Base-by-base conservation (phyloP, 2,113 vertebrate species). In the Oreochromis niloticus region DNA sequence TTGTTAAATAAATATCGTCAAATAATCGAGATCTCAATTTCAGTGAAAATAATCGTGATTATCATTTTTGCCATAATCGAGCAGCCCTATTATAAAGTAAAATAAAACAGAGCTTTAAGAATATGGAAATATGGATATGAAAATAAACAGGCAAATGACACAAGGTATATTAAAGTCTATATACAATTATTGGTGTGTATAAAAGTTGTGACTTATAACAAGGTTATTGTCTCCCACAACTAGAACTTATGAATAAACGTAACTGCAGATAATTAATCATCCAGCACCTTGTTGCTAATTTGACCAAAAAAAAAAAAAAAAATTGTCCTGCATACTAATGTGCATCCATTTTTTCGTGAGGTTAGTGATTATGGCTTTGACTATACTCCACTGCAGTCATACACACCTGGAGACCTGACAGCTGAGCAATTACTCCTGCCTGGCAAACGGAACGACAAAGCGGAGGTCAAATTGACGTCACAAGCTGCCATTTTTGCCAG, bases 271-370 rank as follows among this genome's bases (percentile, higher is more conserved):
- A 0, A 9, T 71, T 71, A 43, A 71, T 71, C 66, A 43, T 24
- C 39, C 66, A 71, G n/a, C 39, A 2, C 22, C 39, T 46, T 71
- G 39, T 43, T 71, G 36, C 13, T 43, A 71, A 71, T 27, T 46
- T 46, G n/a, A 43, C 5, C 30, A 59, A 36, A 0, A n/a, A 7
- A 3, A 22, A 7, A 48, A 43, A 43, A 12, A 43, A 13, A 43
- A 12, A 0, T 39, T 63, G 3, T 19, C 19, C n/a, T 41, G 36
- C n/a, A 41, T n/a, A 68, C n/a, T 4, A 24, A 43, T 24, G 5
- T 46, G 24, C 39, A 46, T 24, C 39, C 5, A 46, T 43, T 46
- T 24, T 4, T 73, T 73, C 0, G 0, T 24, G n/a, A 71, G 16
- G n/a, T 73, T 73, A 43, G n/a, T 9, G 7, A 24, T 24, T 39